Evolutionary conservation across 2,888 invertebrate species (phyloP).

Genomic region (Drosophila birchii): DNA sequence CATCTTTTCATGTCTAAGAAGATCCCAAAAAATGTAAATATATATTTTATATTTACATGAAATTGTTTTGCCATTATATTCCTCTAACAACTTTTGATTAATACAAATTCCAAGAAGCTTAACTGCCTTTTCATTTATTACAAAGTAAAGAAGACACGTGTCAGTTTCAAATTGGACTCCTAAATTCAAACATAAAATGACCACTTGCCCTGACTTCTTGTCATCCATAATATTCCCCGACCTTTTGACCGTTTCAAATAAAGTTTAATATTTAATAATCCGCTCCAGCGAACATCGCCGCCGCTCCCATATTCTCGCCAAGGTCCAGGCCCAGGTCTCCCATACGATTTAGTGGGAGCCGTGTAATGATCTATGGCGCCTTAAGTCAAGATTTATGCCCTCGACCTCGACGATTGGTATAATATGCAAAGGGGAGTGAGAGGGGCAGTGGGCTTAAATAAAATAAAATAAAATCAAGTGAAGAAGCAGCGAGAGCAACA

Average conservation of each 20-base stretch:
- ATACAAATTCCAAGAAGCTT: background rate
- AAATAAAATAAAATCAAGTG: conserved; percentile 1
- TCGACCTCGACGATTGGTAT: conserved; percentile 67
- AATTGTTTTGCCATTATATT: background rate
- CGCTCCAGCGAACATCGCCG: conserved; percentile 55
- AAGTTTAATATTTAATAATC: conserved; percentile 76
- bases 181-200: conserved; percentile 11
- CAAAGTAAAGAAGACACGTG: conserved; percentile 9
- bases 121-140: background rate
- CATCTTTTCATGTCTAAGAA: too few relatives aligned
- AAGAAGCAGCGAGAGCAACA: conserved; percentile 12
- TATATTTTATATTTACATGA: background rate
- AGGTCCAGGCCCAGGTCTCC: conserved; percentile 19
- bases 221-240: background rate
- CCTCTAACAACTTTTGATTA: background rate
- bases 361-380: conserved; percentile 78
- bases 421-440: conserved; percentile 58
- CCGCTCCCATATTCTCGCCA: background rate
- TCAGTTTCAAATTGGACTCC: conserved; percentile 29
- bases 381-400: conserved; percentile 73
- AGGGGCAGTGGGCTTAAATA: conserved; percentile 3
- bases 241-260: conserved; percentile 36
- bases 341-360: conserved; percentile 65
- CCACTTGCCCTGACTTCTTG: conserved; percentile 4
- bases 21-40: background rate